Base-by-base conservation (phyloP, 2,888 invertebrate genomes). In the Serripes groenlandicus region DNA sequence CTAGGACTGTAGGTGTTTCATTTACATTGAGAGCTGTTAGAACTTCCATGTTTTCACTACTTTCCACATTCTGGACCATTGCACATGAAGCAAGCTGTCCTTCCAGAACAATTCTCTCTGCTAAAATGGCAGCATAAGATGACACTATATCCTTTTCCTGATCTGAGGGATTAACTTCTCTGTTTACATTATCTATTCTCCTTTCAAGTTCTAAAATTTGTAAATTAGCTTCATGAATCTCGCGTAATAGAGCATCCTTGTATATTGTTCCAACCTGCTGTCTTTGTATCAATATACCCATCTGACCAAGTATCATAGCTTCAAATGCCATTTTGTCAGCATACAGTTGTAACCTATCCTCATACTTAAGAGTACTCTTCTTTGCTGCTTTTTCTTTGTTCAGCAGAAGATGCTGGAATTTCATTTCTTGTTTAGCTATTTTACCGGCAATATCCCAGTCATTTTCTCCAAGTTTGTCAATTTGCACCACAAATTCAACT, bases 61-160 rank as follows among this genome's bases (percentile, higher is more conserved):
- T 81, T 70, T 89, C 88, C 66, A 87, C 62, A 68, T 85, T 83
- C 64, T 80, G 88, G 62, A 86, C 85, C 84, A 90, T 88, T 32
- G 88, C 86, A 77, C 88, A 79, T 3, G 90, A 85, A 37, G 90
- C 90, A 34, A 85, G 77, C 66, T 93, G 92, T 30, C 93, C 93
- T 83, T 94, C 94, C 58, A 94, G 90, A 37, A 94, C 91, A 58
- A 95, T 91, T 80, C 94, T 97, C 92, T 97, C 96, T 32, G 97
- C 96, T 91, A 98, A 95, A 85, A 97, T 96, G 93, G 96, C 96
- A 60, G 97, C 97, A 91, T 97, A 96, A 93, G 97, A 96, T 92
- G 97, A 97, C 75, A 97, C 84, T 11, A 91, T 56, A 81, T 92
- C 91, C 18, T 86, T 83, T 68, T 91, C 90, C 70, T 88, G 83